Evolutionary conservation across 2,113 vertebrate species (phyloP).

Genomic region (Perccottus glenii): DNA sequence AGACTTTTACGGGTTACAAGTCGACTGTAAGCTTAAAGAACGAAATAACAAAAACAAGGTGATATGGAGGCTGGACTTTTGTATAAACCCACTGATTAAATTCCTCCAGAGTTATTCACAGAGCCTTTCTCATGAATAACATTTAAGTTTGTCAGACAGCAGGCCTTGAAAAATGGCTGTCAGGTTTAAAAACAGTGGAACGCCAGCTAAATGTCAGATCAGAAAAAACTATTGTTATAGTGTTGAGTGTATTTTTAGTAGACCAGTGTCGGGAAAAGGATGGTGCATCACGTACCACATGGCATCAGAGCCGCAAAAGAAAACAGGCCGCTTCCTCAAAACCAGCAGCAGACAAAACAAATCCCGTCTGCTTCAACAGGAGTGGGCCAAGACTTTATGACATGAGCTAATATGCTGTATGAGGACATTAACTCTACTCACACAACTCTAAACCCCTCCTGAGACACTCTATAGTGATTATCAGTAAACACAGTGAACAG

Average conservation of each 20-base stretch:
- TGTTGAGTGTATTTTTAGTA: slow-evolving; percentile 15
- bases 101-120: slow-evolving; percentile 59
- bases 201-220: slow-evolving; percentile 56
- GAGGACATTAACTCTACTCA: no score
- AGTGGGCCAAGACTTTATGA: no score
- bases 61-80: slow-evolving; percentile 55
- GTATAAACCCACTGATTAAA: slow-evolving; percentile 58
- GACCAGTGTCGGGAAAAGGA: slow-evolving; percentile 11
- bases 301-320: slow-evolving; percentile 29
- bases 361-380: no score
- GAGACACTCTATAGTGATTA: no score
- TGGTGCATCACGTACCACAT: slow-evolving; percentile 33
- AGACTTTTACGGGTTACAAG: slow-evolving; percentile 25
- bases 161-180: background rate
- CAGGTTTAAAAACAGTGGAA: slow-evolving; percentile 12
- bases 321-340: slow-evolving; percentile 48
- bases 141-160: slow-evolving; percentile 19
- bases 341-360: slow-evolving; percentile 29
- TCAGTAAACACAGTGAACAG: no score
- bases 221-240: slow-evolving; percentile 34
- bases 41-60: slow-evolving; percentile 68
- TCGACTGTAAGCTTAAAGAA: slow-evolving; percentile 31
- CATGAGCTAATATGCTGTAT: no score
- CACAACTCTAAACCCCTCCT: no score
- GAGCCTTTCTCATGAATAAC: slow-evolving; percentile 6